Evolutionary conservation across 2,888 invertebrate species (phyloP).

Genomic region (Boloria selene): DNA sequence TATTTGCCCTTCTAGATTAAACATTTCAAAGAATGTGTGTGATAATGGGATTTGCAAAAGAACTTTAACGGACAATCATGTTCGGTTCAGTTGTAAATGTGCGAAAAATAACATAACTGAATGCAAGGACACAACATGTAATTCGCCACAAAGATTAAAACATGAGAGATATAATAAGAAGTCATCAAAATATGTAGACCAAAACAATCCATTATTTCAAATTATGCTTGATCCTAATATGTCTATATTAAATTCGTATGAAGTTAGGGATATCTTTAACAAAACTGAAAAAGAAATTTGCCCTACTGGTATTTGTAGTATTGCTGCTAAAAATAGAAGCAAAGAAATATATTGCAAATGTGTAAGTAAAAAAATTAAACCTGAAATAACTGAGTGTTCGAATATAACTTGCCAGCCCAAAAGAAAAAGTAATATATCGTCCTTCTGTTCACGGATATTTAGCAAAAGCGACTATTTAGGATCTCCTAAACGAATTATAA

Average conservation of each 20-base stretch:
- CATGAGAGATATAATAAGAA: slow-evolving; percentile 14
- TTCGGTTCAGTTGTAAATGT: slow-evolving; percentile 46
- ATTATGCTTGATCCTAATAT: slow-evolving; percentile 51
- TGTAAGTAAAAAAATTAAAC: slow-evolving; percentile 38
- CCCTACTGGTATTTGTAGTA: slow-evolving; percentile 39
- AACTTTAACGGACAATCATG: slow-evolving; percentile 43
- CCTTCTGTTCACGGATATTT: slow-evolving; percentile 37
- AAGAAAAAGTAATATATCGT: slow-evolving; percentile 30
- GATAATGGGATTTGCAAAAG: slow-evolving; percentile 43
- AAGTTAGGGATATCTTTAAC: slow-evolving; percentile 46
- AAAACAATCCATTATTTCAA: slow-evolving; percentile 41
- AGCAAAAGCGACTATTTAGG: slow-evolving; percentile 35
- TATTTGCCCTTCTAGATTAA: slow-evolving; percentile 46
- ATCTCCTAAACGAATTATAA: not conserved
- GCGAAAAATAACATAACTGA: slow-evolving; percentile 37
- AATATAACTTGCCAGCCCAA: slow-evolving; percentile 32
- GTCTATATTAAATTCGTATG: slow-evolving; percentile 51
- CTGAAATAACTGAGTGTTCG: slow-evolving; percentile 35
- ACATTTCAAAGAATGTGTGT: slow-evolving; percentile 38
- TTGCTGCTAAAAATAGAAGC: slow-evolving; percentile 26
- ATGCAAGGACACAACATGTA: slow-evolving; percentile 49
- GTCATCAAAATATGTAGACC: slow-evolving; percentile 29
- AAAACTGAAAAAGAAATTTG: slow-evolving; percentile 34
- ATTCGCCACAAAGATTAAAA: slow-evolving; percentile 18
- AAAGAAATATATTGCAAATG: slow-evolving; percentile 39